Percentiles rank a stretch among this genome's conserved stretches.
Conservation (phyloP, 2,113 vertebrate genomes). For the Ancistrus triradiatus region DNA sequence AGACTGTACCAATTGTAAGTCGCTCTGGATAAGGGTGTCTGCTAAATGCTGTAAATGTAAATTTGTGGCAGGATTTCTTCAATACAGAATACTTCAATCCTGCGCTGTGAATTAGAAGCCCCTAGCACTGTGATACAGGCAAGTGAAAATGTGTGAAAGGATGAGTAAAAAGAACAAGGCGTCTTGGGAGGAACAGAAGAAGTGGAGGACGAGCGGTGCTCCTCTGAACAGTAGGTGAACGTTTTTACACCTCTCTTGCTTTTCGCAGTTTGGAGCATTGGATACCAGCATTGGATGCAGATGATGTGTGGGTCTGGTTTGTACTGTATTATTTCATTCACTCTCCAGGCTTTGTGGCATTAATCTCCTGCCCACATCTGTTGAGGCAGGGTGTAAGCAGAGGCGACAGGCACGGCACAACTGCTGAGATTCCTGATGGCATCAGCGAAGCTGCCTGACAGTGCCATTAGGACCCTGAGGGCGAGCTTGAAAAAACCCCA, state of each 20-base stretch:
- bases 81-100: neutral
- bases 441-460: slow-evolving; percentile 24
- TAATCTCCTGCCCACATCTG: slow-evolving; percentile 68
- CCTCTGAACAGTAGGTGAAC: slow-evolving; percentile 1
- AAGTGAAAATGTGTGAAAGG: slow-evolving; percentile 11
- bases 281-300: neutral
- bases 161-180: slow-evolving; percentile 4
- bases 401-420: slow-evolving; percentile 55
- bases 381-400: slow-evolving; percentile 61
- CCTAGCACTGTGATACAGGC: neutral
- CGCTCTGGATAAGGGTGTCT: neutral
- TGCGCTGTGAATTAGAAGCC: slow-evolving; percentile 33
- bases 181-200: neutral
- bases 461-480: slow-evolving; percentile 34
- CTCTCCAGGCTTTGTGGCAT: slow-evolving; percentile 60
- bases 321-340: neutral
- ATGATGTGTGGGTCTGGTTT: slow-evolving; percentile 14
- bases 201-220: neutral
- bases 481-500: slow-evolving; percentile 7
- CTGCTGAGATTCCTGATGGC: slow-evolving; percentile 19
- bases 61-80: slow-evolving; percentile 20
- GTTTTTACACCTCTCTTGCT: slow-evolving; percentile 29
- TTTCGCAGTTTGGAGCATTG: slow-evolving; percentile 23
- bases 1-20: too few relatives aligned
- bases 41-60: slow-evolving; percentile 21